These are phyloP conservation scores for Clanis bilineata DNA, from an alignment of 2,888 invertebrate species.

Conservation along the genomic window DNA sequence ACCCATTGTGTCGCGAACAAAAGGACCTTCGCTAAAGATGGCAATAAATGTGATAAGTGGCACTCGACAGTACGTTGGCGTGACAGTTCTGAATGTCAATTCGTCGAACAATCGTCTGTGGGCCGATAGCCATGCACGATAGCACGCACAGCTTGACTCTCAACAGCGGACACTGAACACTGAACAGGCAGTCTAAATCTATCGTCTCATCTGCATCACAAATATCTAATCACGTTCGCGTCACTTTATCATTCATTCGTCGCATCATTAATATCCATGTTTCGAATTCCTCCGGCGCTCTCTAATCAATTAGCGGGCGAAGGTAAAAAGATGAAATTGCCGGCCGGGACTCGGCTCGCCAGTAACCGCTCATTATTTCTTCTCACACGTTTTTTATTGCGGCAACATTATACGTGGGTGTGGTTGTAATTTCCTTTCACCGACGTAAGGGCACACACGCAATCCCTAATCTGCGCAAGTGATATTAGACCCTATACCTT, in stretches of 20 bases:
- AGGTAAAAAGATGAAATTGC: slow-evolving; percentile 67
- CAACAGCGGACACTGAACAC: no score
- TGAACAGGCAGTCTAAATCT: slow-evolving; percentile 52
- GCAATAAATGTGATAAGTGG: slow-evolving; percentile 16
- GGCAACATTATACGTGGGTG: slow-evolving; percentile 82
- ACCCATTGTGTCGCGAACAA: slow-evolving; percentile 18
- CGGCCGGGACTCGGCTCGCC: slow-evolving; percentile 66
- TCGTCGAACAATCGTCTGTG: slow-evolving; percentile 38
- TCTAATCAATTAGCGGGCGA: slow-evolving; percentile 76
- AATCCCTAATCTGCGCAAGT: slow-evolving; percentile 44
- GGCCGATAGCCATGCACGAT: slow-evolving; percentile 32
- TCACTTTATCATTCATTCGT: slow-evolving; percentile 77
- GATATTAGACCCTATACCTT: slow-evolving; percentile 39
- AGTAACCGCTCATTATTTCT: slow-evolving; percentile 82
- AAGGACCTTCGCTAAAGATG: slow-evolving; percentile 18
- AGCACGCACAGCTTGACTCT: slow-evolving; percentile 42
- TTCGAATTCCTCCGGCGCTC: slow-evolving; percentile 51
- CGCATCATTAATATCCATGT: slow-evolving; percentile 37
- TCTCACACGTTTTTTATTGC: slow-evolving; percentile 82
- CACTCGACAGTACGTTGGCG: slow-evolving; percentile 20
- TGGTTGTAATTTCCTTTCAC: slow-evolving; percentile 83
- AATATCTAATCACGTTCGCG: slow-evolving; percentile 61
- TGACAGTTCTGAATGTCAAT: slow-evolving; percentile 50
- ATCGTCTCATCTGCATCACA: slow-evolving; percentile 65
- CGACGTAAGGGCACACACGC: slow-evolving; percentile 82